Conservation (phyloP, 2,113 vertebrate genomes). For the Spheniscus mendiculus region DNA sequence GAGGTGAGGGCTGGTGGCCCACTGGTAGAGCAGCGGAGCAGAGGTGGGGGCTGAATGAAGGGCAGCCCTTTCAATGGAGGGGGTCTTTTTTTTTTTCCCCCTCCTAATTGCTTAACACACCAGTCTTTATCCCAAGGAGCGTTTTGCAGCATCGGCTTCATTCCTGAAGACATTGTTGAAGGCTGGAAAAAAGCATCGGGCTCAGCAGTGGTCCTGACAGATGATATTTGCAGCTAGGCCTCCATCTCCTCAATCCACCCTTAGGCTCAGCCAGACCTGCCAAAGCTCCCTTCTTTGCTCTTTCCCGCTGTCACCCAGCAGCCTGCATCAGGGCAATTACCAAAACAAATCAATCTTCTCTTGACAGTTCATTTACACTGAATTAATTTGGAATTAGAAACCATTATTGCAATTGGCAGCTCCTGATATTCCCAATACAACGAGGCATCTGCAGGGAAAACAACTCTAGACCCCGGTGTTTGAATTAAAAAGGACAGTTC, state of each 20-base stretch:
- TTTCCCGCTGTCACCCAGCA: conserved; percentile 85
- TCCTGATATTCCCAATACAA: conserved; percentile 84
- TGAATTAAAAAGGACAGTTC: conserved; percentile 84
- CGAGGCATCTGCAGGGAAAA: conserved; percentile 56
- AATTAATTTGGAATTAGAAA: conserved; percentile 93
- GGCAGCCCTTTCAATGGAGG: background rate
- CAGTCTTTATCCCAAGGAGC: background rate
- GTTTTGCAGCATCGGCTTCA: background rate
- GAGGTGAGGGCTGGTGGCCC: background rate
- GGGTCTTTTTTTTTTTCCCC: fast-evolving
- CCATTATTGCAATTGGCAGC: conserved; percentile 89
- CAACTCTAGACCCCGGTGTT: conserved; percentile 49
- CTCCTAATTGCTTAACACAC: background rate
- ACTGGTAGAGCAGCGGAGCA: background rate
- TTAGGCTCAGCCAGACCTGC: conserved; percentile 77
- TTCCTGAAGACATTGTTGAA: conserved; percentile 52
- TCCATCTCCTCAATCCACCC: conserved; percentile 70
- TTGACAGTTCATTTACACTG: conserved; percentile 96
- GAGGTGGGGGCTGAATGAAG: background rate
- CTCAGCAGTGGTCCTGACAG: conserved; percentile 79
- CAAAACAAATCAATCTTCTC: conserved; percentile 90
- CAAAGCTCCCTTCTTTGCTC: conserved; percentile 78
- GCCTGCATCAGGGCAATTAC: conserved; percentile 81
- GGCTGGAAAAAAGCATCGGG: conserved; percentile 55
- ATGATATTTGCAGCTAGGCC: conserved; percentile 73